Evolutionary conservation across 2,888 invertebrate species (phyloP).

Genomic region (Coleophora deauratella): DNA sequence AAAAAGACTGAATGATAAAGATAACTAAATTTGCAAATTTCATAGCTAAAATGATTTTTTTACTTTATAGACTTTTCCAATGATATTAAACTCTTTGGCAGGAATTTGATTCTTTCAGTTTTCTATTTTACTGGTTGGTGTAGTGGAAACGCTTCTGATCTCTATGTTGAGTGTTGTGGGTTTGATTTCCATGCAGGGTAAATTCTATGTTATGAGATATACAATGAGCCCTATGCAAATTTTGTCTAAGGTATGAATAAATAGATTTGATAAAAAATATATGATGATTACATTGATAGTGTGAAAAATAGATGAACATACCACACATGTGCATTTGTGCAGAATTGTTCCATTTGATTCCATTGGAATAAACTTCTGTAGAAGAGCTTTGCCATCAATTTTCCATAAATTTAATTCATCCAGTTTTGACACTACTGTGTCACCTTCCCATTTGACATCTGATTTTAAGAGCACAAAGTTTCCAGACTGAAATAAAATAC

Average conservation of each 20-base stretch:
- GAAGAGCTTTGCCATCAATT: constrained; percentile 78
- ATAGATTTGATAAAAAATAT: not conserved
- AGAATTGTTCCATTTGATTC: constrained; percentile 72
- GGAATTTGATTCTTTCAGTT: too few species aligned
- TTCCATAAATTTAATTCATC: constrained; percentile 79
- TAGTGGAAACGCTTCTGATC: too few species aligned
- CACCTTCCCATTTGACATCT: constrained; percentile 76
- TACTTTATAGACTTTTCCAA: too few species aligned
- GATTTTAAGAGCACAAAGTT: constrained; percentile 78
- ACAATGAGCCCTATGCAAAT: too few species aligned
- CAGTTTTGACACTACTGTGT: constrained; percentile 65
- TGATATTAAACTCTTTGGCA: too few species aligned
- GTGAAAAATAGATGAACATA: constrained; percentile 35
- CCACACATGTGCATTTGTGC: constrained; percentile 77
- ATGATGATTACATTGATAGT: not conserved
- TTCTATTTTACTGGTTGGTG: too few species aligned
- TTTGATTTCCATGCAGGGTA: too few species aligned
- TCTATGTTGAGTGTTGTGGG: too few species aligned
- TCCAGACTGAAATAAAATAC: constrained; percentile 66
- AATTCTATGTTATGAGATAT: too few species aligned
- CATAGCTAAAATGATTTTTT: too few species aligned
- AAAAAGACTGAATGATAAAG: not conserved
- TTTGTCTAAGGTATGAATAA: too few species aligned
- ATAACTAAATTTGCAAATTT: too few species aligned
- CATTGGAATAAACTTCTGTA: constrained; percentile 79